Evolutionary conservation across 1,140 invertebrate genomes (phyloP).

Genomic region (Nephila pilipes): DNA sequence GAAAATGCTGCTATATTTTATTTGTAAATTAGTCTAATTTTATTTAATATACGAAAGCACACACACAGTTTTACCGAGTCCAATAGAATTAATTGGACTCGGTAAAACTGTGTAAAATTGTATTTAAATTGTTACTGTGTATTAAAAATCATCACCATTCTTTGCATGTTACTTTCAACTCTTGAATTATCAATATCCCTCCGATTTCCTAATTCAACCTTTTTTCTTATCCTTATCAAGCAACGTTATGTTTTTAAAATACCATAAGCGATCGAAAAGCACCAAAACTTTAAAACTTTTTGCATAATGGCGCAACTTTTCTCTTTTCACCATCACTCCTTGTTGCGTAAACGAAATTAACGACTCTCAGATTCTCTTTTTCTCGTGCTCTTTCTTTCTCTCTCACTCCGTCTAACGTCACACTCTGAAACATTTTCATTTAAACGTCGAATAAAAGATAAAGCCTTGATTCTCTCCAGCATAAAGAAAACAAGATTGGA

Average conservation of each 20-base stretch:
- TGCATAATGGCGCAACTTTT: neutral
- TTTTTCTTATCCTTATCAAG: neutral
- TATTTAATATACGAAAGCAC: too few species aligned
- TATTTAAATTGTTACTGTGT: too few species aligned
- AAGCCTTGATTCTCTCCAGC: conserved; percentile 16
- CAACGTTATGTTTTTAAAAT: neutral
- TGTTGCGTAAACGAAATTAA: conserved; percentile 35
- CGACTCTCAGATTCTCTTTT: neutral
- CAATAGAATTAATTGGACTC: too few species aligned
- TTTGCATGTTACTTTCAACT: neutral
- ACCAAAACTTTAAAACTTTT: neutral
- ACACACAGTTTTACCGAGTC: too few species aligned
- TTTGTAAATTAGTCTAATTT: too few species aligned
- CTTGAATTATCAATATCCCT: neutral
- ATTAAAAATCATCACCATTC: too few species aligned
- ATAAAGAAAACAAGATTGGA: conserved; percentile 39
- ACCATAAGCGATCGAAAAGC: neutral
- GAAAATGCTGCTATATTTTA: too few species aligned
- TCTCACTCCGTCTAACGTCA: neutral
- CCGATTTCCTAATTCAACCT: neutral
- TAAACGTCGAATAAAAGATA: conserved; percentile 39
- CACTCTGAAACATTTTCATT: conserved; percentile 18
- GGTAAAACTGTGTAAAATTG: too few species aligned
- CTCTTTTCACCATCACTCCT: neutral
- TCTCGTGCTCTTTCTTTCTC: too few species aligned